A percentile compares a stretch with the other conserved stretches of the same genome.
These are phyloP conservation scores for Volucella zonaria DNA, from an alignment of 2,888 invertebrate species.

Conservation along the genomic window DNA sequence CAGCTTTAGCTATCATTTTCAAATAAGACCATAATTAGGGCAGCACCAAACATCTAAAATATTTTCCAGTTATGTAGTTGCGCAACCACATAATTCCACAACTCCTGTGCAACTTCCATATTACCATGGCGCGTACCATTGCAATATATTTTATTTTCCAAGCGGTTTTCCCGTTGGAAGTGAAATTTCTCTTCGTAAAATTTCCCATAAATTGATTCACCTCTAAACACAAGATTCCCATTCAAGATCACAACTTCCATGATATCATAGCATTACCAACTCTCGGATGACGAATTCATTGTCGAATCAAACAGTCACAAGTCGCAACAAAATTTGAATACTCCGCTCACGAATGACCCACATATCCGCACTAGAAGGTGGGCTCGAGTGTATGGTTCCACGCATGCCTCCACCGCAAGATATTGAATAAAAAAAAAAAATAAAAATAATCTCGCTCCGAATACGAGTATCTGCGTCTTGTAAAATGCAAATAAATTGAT, in stretches of 20 bases:
- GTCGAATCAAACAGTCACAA: conserved; percentile 17
- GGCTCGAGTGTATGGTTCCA: conserved; percentile 42
- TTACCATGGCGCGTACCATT: too few relatives aligned
- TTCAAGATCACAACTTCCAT: conserved; percentile 35
- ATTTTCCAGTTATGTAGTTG: too few relatives aligned
- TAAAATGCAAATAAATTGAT: conserved; percentile 43
- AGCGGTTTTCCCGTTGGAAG: too few relatives aligned
- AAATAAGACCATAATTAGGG: too few relatives aligned
- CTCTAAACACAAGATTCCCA: neutral
- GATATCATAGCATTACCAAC: conserved; percentile 22
- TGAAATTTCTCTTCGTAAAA: too few relatives aligned
- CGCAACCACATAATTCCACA: too few relatives aligned
- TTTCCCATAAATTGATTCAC: too few relatives aligned
- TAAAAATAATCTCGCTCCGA: conserved; percentile 8
- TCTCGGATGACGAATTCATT: conserved; percentile 44
- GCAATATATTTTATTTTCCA: too few relatives aligned
- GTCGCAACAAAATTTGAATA: conserved; percentile 44
- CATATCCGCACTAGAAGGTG: conserved; percentile 3
- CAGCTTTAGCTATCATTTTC: too few relatives aligned
- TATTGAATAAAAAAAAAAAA: too few relatives aligned
- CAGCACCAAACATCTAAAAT: too few relatives aligned
- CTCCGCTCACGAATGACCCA: conserved; percentile 60
- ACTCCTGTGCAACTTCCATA: too few relatives aligned
- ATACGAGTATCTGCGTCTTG: conserved; percentile 42
- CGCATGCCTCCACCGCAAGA: neutral